Base-by-base conservation (phyloP, 2,888 invertebrate genomes). In the Fragum sueziense region DNA sequence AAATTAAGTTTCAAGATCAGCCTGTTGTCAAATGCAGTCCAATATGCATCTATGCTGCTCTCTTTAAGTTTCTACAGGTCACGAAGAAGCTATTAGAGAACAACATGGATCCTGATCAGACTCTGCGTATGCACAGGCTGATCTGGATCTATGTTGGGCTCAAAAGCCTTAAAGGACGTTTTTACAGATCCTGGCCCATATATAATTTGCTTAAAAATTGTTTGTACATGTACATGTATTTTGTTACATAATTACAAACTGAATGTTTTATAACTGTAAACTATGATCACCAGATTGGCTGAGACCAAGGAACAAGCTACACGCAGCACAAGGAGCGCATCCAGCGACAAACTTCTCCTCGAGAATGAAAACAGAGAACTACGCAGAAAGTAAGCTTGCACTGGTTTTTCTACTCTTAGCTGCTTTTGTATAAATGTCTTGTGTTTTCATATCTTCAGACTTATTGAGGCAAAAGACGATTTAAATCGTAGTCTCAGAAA, bases 391-490 rank as follows among this genome's bases (percentile, higher is more conserved):
- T 91, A 88, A 87, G 88, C 74, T 33, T n/a, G 31, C 61, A 61
- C 62, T 33, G 41, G 54, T 68, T 68, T 61, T 71, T 31, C 33
- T 57, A 20, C 31, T 17, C 37, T 37, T 14, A 37, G 37, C 47
- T 9, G n/a, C 4, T 47, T n/a, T n/a, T 47, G 17, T 47, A 47
- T 47, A 14, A 47, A 4, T 9, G 47, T 9, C 47, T 76, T 74
- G 33, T 77, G 17, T 47, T 65, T 69, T 76, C 37, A 34, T 74
- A 78, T 71, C 75, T 82, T 74, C 86, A 92, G 92, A 83, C 87
- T 92, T 65, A 85, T 89, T 62, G 91, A 91, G 70, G 88, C 92
- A 34, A 90, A 91, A 67, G 88, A 89, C 69, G 91, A 92, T 82
- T 86, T 92, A 75, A 90, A 90, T 82, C 85, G 88, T 70, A 90